Conservation (phyloP, 2,113 vertebrate genomes). For the Camarhynchus parvulus region DNA sequence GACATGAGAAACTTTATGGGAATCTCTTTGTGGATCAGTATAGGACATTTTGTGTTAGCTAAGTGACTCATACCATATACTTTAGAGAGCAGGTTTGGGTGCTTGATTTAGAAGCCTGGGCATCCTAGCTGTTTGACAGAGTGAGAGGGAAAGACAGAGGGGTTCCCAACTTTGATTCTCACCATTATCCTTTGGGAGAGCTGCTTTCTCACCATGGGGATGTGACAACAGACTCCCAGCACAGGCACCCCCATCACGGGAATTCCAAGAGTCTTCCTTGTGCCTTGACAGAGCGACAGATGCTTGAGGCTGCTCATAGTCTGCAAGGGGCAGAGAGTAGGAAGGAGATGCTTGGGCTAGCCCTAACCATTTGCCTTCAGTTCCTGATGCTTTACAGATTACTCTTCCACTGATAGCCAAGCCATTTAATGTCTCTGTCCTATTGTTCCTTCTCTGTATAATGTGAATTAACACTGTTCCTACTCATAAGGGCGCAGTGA, state of each 20-base stretch:
- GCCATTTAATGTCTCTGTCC: background rate
- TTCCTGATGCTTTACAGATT: background rate
- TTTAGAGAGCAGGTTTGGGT: background rate
- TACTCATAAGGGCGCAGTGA: background rate
- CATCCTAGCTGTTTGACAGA: background rate
- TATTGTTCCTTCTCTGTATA: background rate
- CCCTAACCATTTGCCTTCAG: background rate
- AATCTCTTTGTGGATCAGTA: constrained; percentile 9
- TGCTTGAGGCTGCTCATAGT: background rate
- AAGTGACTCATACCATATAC: constrained; percentile 12
- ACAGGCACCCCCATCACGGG: background rate
- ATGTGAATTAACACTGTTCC: background rate
- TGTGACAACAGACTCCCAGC: background rate
- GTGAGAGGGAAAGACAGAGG: background rate
- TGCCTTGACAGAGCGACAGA: accelerated
- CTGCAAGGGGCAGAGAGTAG: background rate
- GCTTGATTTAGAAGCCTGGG: constrained; percentile 26
- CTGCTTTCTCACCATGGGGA: background rate
- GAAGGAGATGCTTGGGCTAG: background rate
- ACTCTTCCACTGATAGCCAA: background rate
- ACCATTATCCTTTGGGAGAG: background rate
- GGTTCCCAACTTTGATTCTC: background rate
- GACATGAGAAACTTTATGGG: constrained; percentile 3
- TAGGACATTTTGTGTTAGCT: constrained; percentile 18
- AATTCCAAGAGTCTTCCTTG: background rate